Percentiles rank a stretch among this genome's conserved stretches.
phyloP scores from a whole-genome alignment of 2,113 vertebrate genomes.

The Meriones unguiculatus region DNA sequence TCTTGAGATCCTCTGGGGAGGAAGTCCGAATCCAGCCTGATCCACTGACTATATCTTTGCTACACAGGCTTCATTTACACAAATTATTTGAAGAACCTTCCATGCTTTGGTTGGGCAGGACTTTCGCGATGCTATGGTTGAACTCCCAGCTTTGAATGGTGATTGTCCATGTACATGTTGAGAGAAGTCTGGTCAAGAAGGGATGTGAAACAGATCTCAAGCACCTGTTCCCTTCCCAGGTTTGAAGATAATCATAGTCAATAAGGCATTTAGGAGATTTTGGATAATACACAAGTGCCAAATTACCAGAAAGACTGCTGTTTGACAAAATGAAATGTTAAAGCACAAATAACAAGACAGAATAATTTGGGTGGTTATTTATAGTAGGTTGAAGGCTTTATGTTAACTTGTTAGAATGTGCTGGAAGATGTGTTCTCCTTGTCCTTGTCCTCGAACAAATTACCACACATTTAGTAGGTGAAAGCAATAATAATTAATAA shows the following conservation, averaged over 20 bases:
- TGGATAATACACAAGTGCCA: neutral
- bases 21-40: neutral
- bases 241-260: neutral
- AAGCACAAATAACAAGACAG: neutral
- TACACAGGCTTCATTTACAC: neutral
- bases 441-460: neutral
- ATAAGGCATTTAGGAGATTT: constrained; percentile 11
- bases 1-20: constrained; percentile 8
- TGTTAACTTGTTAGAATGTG: neutral
- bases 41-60: neutral
- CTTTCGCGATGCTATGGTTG: neutral
- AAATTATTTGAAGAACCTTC: neutral
- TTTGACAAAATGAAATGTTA: constrained; percentile 34
- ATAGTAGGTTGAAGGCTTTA: constrained; percentile 23
- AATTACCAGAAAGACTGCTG: constrained; percentile 9
- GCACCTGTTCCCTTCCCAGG: neutral
- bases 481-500: neutral
- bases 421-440: neutral
- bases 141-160: neutral
- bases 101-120: neutral
- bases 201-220: neutral
- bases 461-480: neutral
- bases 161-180: neutral
- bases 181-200: neutral
- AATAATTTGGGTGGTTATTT: neutral